phyloP scores from a whole-genome alignment of 2,888 invertebrate genomes.

The Eudasyphora cyanicolor region DNA sequence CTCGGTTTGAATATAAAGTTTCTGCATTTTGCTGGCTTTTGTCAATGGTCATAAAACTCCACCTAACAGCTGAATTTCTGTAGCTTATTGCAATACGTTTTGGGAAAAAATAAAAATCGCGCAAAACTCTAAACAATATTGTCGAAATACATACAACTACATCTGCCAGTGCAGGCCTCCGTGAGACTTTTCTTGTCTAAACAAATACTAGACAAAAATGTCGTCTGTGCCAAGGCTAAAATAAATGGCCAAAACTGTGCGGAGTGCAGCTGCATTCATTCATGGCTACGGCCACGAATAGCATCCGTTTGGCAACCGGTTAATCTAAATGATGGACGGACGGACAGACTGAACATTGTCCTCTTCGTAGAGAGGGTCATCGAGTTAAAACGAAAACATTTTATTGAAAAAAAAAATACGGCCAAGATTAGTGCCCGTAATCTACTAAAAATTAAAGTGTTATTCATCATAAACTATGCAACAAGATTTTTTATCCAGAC shows the following conservation, averaged over 20 bases:
- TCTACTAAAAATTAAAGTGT: background rate
- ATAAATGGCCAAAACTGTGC: background rate
- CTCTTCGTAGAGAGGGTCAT: background rate
- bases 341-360: background rate
- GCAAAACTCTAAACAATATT: background rate
- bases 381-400: no score
- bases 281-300: background rate
- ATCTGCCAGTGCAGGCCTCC: background rate
- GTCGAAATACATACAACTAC: background rate
- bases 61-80: background rate
- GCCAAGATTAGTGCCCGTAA: no score
- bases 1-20: background rate
- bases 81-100: background rate
- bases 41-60: background rate
- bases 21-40: no score
- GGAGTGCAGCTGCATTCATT: no score
- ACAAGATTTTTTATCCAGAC: no score
- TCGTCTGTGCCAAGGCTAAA: background rate
- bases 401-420: no score
- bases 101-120: background rate
- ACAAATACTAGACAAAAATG: background rate
- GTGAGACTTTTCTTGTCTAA: background rate
- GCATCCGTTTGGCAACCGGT: conserved; percentile 17
- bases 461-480: no score
- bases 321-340: no score